Percentiles rank a stretch among this genome's conserved stretches.
Conservation (phyloP, 2,113 vertebrate genomes). For the Oenanthe oenanthe region DNA sequence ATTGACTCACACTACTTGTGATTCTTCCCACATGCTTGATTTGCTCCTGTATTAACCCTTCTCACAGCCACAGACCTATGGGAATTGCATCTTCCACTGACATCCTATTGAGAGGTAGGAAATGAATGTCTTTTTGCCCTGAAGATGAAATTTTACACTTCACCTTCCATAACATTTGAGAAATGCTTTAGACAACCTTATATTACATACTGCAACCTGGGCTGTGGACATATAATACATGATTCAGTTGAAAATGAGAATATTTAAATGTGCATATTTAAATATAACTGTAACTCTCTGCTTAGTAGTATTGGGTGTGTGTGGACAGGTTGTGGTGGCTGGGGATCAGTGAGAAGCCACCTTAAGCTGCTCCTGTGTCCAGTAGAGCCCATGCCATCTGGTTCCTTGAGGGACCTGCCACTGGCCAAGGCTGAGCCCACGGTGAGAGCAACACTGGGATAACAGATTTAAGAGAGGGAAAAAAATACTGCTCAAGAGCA, state of each 20-base stretch:
- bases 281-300: background rate
- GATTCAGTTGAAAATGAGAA: background rate
- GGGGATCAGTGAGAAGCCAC: background rate
- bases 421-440: background rate
- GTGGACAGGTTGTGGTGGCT: background rate
- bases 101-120: background rate
- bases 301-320: background rate
- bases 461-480: background rate
- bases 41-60: background rate
- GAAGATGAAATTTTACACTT: background rate
- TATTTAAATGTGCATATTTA: background rate
- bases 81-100: background rate
- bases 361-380: background rate
- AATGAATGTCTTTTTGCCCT: background rate
- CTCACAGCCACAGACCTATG: background rate
- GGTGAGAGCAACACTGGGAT: fast-evolving
- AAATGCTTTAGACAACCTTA: background rate
- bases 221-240: background rate
- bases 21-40: background rate
- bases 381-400: background rate
- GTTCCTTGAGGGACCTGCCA: fast-evolving
- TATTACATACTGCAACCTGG: background rate
- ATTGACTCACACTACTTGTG: background rate
- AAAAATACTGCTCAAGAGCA: background rate
- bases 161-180: background rate